A percentile compares a stretch with the other conserved stretches of the same genome.
phyloP scores from a whole-genome alignment of 2,113 vertebrate genomes.

The zebrafish (Danio rerio) region DNA sequence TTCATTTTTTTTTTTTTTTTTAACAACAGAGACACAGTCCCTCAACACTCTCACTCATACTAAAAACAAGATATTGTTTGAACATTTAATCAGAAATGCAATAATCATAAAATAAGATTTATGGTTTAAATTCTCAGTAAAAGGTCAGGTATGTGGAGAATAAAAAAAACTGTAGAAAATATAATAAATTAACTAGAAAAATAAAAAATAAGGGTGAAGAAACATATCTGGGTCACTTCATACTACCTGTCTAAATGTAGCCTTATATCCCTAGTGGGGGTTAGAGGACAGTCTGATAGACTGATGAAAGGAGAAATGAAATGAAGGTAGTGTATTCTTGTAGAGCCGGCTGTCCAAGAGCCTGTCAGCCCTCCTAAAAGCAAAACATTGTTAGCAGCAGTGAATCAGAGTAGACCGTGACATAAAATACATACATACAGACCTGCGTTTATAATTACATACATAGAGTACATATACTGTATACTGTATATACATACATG shows the following conservation, averaged over 20 bases:
- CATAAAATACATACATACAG: neutral
- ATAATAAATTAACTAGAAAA: too few species aligned
- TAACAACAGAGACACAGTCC: neutral
- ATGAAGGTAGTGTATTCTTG: slow-evolving; percentile 24
- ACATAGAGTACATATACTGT: too few species aligned
- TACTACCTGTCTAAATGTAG: slow-evolving; percentile 42
- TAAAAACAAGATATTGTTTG: neutral
- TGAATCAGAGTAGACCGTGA: neutral
- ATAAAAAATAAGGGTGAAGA: neutral
- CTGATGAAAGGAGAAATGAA: slow-evolving; percentile 30
- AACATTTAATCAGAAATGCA: neutral
- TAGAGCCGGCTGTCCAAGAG: slow-evolving; percentile 25
- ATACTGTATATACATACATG: neutral
- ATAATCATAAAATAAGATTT: neutral
- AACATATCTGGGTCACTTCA: slow-evolving; percentile 40
- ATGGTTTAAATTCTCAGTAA: slow-evolving; percentile 16
- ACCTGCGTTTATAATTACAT: neutral
- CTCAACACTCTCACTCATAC: neutral
- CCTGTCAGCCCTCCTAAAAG: neutral
- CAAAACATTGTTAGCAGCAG: neutral
- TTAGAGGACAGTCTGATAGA: slow-evolving; percentile 33
- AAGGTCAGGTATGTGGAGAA: neutral
- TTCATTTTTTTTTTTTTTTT: neutral
- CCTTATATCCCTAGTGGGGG: slow-evolving; percentile 32
- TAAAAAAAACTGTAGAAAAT: neutral